Base-by-base conservation (phyloP, 2,888 invertebrate genomes). In the Hoplodrina ambigua region DNA sequence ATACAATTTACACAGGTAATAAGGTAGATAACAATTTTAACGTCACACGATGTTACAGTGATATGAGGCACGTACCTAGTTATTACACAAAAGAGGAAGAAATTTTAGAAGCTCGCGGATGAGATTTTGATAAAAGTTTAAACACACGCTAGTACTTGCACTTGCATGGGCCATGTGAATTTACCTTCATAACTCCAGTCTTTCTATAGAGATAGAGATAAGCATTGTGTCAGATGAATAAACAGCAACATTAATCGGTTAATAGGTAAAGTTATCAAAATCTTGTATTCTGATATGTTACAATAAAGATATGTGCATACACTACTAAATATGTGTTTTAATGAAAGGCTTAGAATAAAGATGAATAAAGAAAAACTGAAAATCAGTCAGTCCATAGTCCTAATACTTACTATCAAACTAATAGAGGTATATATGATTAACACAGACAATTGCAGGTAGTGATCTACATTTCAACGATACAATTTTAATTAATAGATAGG, bases 31-130 rank as follows among this genome's bases (percentile, higher is more conserved):
- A 64, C 41, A 57, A 62, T 61, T 65, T 63, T 17, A 54, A 25
- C 68, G 69, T 78, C 81, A 77, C 81, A 81, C 81, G 83, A 83
- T 77, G 60, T 33, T 72, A 46, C n/a, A 68, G 49, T 80, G 65
- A 72, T 75, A 75, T 54, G 65, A 41, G 53, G 30, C 58, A 55
- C 44, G 25, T 61, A 65, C 20, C 44, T 62, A 63, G 58, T 62
- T 57, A 68, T 71, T 66, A 64, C 25, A 65, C 49, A 49, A 59
- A 56, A 63, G 20, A 80, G 76, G 80, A 80, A 80, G 69, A 59
- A 70, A 68, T 50, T 68, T 52, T 19, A 50, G 17, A 19, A 59
- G 49, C 41, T 73, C 55, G 46, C 66, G 80, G 73, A 80, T 73
- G 59, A 77, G 73, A 83, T 63, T 53, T 59, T 41, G 81, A 71